Evolutionary conservation across 2,888 invertebrate genomes (phyloP).

Genomic region (Bugula neritina): DNA sequence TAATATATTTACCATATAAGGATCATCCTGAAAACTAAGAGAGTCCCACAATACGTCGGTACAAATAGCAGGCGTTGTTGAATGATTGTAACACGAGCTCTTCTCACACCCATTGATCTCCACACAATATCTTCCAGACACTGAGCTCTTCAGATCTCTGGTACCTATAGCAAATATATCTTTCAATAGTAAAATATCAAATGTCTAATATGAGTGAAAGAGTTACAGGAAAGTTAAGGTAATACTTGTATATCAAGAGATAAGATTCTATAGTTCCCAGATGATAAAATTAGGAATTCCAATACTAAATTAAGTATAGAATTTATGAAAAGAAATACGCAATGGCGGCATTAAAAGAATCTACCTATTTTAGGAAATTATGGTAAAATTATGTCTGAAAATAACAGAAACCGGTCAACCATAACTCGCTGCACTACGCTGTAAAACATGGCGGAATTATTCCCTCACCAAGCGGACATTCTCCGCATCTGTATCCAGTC

Average conservation of each 20-base stretch:
- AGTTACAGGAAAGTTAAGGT: too few species aligned
- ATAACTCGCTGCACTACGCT: too few species aligned
- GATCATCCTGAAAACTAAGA: not conserved
- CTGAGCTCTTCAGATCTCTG: not conserved
- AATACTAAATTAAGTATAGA: too few species aligned
- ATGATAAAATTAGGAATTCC: not conserved
- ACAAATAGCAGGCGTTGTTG: conserved; percentile 6
- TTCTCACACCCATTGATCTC: conserved; percentile 2
- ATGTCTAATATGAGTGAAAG: not conserved
- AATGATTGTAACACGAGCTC: not conserved
- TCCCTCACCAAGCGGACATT: conserved; percentile 1
- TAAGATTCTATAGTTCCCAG: not conserved
- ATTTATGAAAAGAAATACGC: too few species aligned
- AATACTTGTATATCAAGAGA: not conserved
- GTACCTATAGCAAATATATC: conserved; percentile 5
- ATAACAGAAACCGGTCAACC: too few species aligned
- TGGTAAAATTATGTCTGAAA: too few species aligned
- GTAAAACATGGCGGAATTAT: too few species aligned
- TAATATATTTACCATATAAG: not conserved
- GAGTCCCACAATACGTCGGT: not conserved
- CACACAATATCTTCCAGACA: not conserved
- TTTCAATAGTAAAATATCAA: not conserved
- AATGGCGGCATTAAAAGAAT: too few species aligned
- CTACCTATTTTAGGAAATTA: too few species aligned
- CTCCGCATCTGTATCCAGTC: not conserved